These are phyloP conservation scores for Drosophila busckii DNA, from an alignment of 1,140 invertebrate genomes.

Conservation along the genomic window DNA sequence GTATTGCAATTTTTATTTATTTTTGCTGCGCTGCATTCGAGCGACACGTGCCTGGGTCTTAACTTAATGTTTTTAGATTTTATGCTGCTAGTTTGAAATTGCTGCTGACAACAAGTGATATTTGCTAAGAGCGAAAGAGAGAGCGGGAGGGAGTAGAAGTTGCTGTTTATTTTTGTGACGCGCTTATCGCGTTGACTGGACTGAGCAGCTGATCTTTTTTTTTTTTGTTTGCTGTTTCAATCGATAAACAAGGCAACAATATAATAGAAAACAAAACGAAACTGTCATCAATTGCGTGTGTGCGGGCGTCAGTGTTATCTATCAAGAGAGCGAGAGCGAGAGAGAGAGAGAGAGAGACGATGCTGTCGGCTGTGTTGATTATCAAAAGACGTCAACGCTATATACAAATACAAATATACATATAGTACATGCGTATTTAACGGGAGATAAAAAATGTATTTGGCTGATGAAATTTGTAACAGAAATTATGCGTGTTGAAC, in stretches of 20 bases:
- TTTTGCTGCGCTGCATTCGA: slow-evolving; percentile 25
- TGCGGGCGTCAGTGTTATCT: slow-evolving; percentile 24
- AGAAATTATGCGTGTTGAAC: too few species aligned
- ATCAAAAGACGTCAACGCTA: slow-evolving; percentile 46
- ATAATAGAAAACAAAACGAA: slow-evolving; percentile 12
- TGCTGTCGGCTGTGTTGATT: slow-evolving; percentile 23
- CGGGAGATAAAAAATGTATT: too few species aligned
- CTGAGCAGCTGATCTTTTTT: slow-evolving; percentile 61
- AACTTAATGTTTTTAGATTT: slow-evolving; percentile 1
- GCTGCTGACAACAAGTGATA: slow-evolving; percentile 30
- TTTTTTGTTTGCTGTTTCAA: slow-evolving; percentile 29
- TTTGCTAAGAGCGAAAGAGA: slow-evolving; percentile 11
- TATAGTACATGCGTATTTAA: too few species aligned
- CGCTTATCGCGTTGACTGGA: slow-evolving; percentile 16
- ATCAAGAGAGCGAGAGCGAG: slow-evolving; percentile 16
- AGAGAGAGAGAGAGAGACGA: background rate
- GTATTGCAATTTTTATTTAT: slow-evolving; percentile 9
- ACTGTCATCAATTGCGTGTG: slow-evolving; percentile 50
- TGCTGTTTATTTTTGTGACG: slow-evolving; percentile 15
- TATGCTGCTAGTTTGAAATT: slow-evolving; percentile 9
- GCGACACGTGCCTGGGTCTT: slow-evolving; percentile 47
- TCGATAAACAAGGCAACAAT: slow-evolving; percentile 52
- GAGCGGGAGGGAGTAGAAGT: slow-evolving; percentile 1
- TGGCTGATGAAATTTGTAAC: too few species aligned
- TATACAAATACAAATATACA: too few species aligned